Conservation (phyloP, 2,113 vertebrate genomes). For the Channa argus region DNA sequence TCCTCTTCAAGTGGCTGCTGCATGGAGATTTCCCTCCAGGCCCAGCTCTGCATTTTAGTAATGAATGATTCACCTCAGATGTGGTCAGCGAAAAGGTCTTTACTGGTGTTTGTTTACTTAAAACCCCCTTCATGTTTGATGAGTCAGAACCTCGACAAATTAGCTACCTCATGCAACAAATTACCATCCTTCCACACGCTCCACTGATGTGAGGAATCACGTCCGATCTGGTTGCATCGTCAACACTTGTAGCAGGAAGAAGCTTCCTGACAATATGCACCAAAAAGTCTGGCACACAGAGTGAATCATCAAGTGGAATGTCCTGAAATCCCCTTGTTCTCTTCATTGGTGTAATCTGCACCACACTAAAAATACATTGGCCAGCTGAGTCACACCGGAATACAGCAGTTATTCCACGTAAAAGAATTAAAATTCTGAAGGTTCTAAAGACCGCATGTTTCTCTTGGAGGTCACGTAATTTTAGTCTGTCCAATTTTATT, state of each 20-base stretch:
- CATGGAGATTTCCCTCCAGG: constrained; percentile 53
- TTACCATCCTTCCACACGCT: constrained; percentile 46
- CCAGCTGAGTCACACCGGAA: constrained; percentile 60
- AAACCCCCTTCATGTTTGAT: constrained; percentile 57
- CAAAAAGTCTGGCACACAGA: constrained; percentile 50
- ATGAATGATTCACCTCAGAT: constrained; percentile 73
- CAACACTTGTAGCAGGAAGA: constrained; percentile 46
- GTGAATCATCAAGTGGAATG: constrained; percentile 69
- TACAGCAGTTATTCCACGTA: not conserved
- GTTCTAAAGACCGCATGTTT: constrained; percentile 15
- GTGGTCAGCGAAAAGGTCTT: constrained; percentile 67
- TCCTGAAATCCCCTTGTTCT: constrained; percentile 45
- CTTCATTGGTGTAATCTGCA: constrained; percentile 51
- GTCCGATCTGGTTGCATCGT: constrained; percentile 44
- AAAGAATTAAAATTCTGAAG: constrained; percentile 28
- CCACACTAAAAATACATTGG: constrained; percentile 40
- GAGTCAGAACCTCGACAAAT: constrained; percentile 72
- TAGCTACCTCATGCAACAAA: constrained; percentile 58
- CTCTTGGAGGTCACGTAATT: not conserved
- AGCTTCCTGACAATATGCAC: constrained; percentile 29
- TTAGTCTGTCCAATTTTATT: too few species aligned
- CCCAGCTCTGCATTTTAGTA: constrained; percentile 22
- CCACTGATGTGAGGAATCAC: constrained; percentile 51
- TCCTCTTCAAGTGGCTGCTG: constrained; percentile 36
- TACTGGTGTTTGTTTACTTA: constrained; percentile 72